Conservation (phyloP, 2,797 vertebrate genomes). For the Chelmon rostratus region DNA sequence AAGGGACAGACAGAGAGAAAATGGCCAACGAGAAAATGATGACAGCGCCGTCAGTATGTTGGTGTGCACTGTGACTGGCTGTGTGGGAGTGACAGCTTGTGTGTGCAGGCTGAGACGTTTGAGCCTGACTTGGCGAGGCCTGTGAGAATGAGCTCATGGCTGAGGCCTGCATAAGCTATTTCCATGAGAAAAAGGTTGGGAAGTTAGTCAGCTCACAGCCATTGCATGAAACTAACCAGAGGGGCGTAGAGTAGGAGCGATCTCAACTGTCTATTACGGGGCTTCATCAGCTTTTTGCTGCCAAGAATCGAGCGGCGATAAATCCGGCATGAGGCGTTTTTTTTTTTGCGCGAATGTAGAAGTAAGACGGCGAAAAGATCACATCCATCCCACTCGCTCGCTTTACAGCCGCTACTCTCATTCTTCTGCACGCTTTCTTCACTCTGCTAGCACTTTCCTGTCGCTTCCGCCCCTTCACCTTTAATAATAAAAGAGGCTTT, state of each 20-base stretch:
- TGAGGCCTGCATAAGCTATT: slow-evolving; percentile 85
- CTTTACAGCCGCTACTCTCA: neutral
- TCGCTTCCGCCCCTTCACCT: slow-evolving; percentile 11
- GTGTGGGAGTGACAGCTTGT: slow-evolving; percentile 75
- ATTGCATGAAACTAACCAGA: slow-evolving; percentile 80
- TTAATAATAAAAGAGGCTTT: neutral
- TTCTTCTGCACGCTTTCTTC: slow-evolving; percentile 1
- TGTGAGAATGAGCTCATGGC: slow-evolving; percentile 88
- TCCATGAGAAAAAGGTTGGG: slow-evolving; percentile 88
- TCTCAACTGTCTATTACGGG: slow-evolving; percentile 34
- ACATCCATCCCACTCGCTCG: neutral
- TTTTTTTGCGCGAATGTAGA: neutral
- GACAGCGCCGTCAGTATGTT: slow-evolving; percentile 68
- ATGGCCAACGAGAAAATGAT: slow-evolving; percentile 61
- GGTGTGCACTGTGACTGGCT: slow-evolving; percentile 67
- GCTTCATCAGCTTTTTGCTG: slow-evolving; percentile 21
- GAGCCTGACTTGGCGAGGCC: slow-evolving; percentile 86
- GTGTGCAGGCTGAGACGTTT: slow-evolving; percentile 70
- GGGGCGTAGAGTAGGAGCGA: slow-evolving; percentile 31
- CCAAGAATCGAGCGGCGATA: slow-evolving; percentile 16
- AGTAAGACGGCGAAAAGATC: neutral
- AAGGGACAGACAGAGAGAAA: slow-evolving; percentile 59
- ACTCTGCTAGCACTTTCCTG: neutral
- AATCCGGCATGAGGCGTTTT: neutral
- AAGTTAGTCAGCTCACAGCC: slow-evolving; percentile 65